These are phyloP conservation scores for Indri indri DNA, from an alignment of 2,113 vertebrate genomes.

Conservation along the genomic window DNA sequence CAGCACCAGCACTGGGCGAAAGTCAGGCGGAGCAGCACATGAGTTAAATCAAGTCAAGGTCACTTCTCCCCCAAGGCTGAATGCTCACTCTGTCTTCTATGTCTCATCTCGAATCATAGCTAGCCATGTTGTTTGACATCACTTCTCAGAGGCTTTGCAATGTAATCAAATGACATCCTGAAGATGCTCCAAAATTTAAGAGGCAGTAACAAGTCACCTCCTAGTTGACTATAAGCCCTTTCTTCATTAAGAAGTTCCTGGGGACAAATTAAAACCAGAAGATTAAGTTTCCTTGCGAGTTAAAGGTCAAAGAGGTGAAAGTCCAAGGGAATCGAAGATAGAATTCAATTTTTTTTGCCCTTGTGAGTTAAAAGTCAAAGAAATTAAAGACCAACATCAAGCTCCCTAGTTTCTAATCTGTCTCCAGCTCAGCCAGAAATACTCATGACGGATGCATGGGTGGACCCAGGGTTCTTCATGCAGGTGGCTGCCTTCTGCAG, in stretches of 20 bases:
- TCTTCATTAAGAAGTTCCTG: neutral
- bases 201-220: neutral
- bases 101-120: neutral
- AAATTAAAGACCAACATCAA: neutral
- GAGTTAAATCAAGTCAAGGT: neutral
- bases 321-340: neutral
- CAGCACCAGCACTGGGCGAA: neutral
- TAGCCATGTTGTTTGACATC: rapidly evolving
- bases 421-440: neutral
- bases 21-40: rapidly evolving
- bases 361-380: slow-evolving; percentile 33
- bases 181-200: neutral
- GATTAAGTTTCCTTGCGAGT: neutral
- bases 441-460: rapidly evolving
- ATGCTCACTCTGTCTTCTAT: rapidly evolving
- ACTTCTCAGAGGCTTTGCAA: neutral
- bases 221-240: neutral
- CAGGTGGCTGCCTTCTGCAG: rapidly evolving
- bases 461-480: rapidly evolving
- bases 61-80: neutral
- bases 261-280: slow-evolving; percentile 17
- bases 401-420: neutral
- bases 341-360: neutral
- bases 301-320: slow-evolving; percentile 22
- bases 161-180: neutral